Conservation (phyloP, 2,797 vertebrate genomes). For the Chrosomus eos region DNA sequence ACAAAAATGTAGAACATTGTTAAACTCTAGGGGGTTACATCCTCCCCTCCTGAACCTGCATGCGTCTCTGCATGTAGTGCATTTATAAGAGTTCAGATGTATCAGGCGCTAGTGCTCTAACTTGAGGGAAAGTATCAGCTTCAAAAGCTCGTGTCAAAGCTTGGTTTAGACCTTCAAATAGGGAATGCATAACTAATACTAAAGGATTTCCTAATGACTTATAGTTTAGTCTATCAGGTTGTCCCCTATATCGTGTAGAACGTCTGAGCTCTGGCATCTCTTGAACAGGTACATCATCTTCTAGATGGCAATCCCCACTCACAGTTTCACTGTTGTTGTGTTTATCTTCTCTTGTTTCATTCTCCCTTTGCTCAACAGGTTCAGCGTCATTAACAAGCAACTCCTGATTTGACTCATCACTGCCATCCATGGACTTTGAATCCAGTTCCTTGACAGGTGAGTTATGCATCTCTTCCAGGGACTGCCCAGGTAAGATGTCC, state of each 20-base stretch:
- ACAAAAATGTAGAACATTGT: too few species aligned
- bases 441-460: neutral
- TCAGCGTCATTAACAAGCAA: neutral
- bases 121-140: neutral
- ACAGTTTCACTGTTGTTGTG: neutral
- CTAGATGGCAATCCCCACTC: neutral
- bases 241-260: neutral
- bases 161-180: neutral
- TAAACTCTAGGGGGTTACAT: neutral
- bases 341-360: neutral
- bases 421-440: neutral
- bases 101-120: conserved; percentile 1
- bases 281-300: neutral
- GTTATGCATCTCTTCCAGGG: neutral
- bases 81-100: neutral
- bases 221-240: neutral
- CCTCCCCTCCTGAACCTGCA: neutral
- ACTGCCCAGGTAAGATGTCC: neutral
- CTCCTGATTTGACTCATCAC: neutral
- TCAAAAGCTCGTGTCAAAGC: neutral
- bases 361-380: neutral
- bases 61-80: too few species aligned
- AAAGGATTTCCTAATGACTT: neutral
- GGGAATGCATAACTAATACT: conserved; percentile 5
- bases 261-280: neutral